Base-by-base conservation (phyloP, 2,888 invertebrate species). In the Epistrophe grossulariae region DNA sequence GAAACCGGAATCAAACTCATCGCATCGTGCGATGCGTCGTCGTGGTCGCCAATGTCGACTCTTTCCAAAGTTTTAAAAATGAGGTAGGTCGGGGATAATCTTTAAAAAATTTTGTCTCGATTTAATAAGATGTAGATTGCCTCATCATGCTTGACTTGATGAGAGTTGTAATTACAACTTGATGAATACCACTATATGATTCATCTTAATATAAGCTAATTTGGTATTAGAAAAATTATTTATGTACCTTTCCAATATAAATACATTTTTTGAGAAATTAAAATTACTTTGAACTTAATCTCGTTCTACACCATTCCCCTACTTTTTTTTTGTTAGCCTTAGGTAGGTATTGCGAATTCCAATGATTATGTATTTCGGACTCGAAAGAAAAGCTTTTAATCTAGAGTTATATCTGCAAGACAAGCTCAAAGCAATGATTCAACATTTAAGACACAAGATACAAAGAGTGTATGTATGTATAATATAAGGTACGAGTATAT, bases 81-180 rank as follows among this genome's bases (percentile, higher is more conserved):
- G 35, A 57, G 57, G 31, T 59, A 59, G 57, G 35, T 59, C 35
- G 31, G n/a, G 17, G 4, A 35, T 55, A 55, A 55, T 28, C 50
- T 24, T 15, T 24, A 28, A 8, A 15, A 55, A 28, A 6, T 5
- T 28, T 15, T 28, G 24, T 28, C 17, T 55, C 7, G 8, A 24
- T 8, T 8, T 28, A 15, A 28, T 28, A 28, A 28, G 7, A 55
- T 15, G 15, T 15, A 24, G 24, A 52, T 24, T 52, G 15, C 7
- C 8, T 31, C 31, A 4, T 5, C 52, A 52, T 52, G 10, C 52
- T 15, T 55, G 3, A 35, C 6, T 59, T 59, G 10, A 17, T 24
- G 3, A 24, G 31, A 1, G 17, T 35, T 35, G 17, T 35, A 35
- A 59, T 17, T 59, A 24, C 2, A n/a, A n/a, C n/a, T 5, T 24